Percentiles rank a stretch among this genome's conserved stretches.
These are phyloP conservation scores for Caenorhabditis brenneri DNA, from an alignment of 1,140 invertebrate genomes.

Conservation along the genomic window DNA sequence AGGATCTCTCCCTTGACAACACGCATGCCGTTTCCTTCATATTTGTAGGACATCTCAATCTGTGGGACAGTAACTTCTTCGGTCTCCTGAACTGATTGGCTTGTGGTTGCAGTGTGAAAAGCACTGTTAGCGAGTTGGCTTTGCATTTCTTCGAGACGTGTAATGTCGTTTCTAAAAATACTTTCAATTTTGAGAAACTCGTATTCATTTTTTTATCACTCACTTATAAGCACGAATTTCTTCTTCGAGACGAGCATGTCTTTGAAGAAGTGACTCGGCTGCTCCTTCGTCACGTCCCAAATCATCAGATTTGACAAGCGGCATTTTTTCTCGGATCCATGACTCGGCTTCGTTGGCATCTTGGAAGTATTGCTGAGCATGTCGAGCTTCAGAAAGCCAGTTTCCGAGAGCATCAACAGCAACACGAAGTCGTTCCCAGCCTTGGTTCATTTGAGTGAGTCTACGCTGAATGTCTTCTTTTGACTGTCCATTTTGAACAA, in stretches of 20 bases:
- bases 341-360: slow-evolving; percentile 97
- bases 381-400: slow-evolving; percentile 88
- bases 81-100: slow-evolving; percentile 73
- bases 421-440: slow-evolving; percentile 85
- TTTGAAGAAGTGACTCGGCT: slow-evolving; percentile 75
- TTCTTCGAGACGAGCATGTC: slow-evolving; percentile 86
- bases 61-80: slow-evolving; percentile 83
- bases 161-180: slow-evolving; percentile 78
- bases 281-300: slow-evolving; percentile 87
- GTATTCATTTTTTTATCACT: background rate
- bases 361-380: slow-evolving; percentile 76
- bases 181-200: too few species aligned
- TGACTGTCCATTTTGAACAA: slow-evolving; percentile 79
- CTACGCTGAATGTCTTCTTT: slow-evolving; percentile 75
- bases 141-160: slow-evolving; percentile 83
- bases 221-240: slow-evolving; percentile 88
- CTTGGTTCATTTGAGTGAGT: slow-evolving; percentile 79
- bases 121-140: slow-evolving; percentile 78
- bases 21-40: slow-evolving; percentile 88
- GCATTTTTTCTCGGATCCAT: slow-evolving; percentile 91
- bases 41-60: slow-evolving; percentile 84
- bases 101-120: slow-evolving; percentile 77
- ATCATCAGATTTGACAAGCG: slow-evolving; percentile 84
- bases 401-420: slow-evolving; percentile 82
- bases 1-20: slow-evolving; percentile 89